A percentile compares a stretch with the other conserved stretches of the same genome.
Evolutionary conservation across 2,888 invertebrate species (phyloP).

Genomic region (Griposia aprilina): DNA sequence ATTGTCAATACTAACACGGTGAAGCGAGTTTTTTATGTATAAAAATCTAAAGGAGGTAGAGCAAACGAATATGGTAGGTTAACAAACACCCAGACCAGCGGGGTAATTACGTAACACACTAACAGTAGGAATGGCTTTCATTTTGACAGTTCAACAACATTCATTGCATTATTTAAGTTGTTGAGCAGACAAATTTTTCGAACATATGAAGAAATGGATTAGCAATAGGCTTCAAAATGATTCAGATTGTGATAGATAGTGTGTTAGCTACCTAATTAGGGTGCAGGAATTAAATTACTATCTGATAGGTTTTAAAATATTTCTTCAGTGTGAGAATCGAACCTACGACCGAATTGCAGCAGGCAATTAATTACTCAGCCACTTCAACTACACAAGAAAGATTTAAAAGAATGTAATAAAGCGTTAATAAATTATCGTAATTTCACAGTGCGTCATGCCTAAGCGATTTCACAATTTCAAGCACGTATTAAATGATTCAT

Average conservation of each 20-base stretch:
- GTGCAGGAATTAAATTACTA: neutral
- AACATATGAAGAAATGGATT: too few species aligned
- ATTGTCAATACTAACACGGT: neutral
- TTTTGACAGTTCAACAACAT: too few species aligned
- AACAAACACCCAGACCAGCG: neutral
- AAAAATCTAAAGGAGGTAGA: neutral
- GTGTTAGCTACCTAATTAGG: too few species aligned
- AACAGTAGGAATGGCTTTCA: too few species aligned
- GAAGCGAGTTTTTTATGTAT: too few species aligned
- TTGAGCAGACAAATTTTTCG: too few species aligned
- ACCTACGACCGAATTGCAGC: neutral
- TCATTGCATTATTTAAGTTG: too few species aligned
- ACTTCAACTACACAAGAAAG: neutral
- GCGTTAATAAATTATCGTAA: neutral
- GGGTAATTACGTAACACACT: too few species aligned
- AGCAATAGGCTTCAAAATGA: too few species aligned
- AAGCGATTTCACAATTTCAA: conserved; percentile 20
- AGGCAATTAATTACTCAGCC: neutral
- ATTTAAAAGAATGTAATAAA: neutral
- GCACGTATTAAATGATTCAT: conserved; percentile 9
- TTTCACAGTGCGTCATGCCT: conserved; percentile 1
- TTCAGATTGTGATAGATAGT: too few species aligned
- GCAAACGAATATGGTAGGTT: neutral
- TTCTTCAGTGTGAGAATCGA: neutral
- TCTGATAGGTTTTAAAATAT: neutral